Conservation (phyloP, 2,888 invertebrate genomes). For the Lepidonotus clava region DNA sequence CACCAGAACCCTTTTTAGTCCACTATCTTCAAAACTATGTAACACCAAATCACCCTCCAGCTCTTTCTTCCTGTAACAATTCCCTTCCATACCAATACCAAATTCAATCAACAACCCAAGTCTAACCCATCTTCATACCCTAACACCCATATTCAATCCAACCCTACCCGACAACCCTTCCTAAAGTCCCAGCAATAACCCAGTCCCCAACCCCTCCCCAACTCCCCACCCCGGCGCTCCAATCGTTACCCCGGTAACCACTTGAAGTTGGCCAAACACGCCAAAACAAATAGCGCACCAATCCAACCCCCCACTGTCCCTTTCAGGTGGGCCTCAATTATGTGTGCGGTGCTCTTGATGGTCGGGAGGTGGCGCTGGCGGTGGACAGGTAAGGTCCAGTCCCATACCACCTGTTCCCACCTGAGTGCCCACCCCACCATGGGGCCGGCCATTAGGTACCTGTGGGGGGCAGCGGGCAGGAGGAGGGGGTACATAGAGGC, state of each 20-base stretch:
- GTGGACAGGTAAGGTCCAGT: not conserved
- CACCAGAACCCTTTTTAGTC: too few relatives aligned
- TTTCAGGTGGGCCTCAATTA: not conserved
- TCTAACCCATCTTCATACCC: too few relatives aligned
- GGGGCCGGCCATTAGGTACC: constrained; percentile 12
- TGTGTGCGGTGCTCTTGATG: constrained; percentile 22
- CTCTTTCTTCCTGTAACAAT: too few relatives aligned
- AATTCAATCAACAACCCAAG: too few relatives aligned
- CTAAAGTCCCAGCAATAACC: not conserved
- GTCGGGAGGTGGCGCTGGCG: not conserved
- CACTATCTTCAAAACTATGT: too few relatives aligned
- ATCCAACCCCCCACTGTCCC: not conserved
- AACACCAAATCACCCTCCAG: too few relatives aligned
- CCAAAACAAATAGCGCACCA: constrained; percentile 22
- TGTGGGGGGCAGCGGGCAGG: constrained; percentile 3
- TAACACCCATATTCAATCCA: not conserved
- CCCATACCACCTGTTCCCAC: not conserved
- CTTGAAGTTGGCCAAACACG: constrained; percentile 31
- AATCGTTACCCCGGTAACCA: constrained; percentile 27
- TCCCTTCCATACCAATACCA: too few relatives aligned
- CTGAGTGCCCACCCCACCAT: not conserved
- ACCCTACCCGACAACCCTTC: not conserved
- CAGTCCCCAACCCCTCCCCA: not conserved
- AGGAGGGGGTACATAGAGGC: not conserved
- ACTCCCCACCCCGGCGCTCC: not conserved